phyloP scores from a whole-genome alignment of 2,113 vertebrate genomes.

The Danio rerio region DNA sequence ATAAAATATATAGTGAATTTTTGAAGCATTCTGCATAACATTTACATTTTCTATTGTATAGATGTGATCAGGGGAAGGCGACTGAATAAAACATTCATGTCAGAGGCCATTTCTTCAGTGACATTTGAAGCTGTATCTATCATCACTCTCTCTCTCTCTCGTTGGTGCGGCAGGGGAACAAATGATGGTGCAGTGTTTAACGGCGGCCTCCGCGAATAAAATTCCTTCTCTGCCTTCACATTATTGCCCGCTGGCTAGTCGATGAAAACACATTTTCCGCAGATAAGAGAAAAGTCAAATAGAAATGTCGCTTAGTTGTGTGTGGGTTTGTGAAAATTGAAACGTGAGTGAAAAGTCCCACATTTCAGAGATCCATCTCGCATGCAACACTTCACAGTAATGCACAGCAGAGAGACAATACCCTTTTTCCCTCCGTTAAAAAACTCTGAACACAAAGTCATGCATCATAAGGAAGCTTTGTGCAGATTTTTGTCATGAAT shows the following conservation, averaged over 20 bases:
- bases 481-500: too few relatives aligned
- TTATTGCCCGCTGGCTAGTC: conserved; percentile 74
- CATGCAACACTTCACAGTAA: neutral
- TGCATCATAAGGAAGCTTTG: too few relatives aligned
- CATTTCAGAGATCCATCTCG: neutral
- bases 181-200: conserved; percentile 79
- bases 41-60: conserved; percentile 79
- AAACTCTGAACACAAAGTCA: too few relatives aligned
- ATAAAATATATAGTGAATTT: conserved; percentile 73
- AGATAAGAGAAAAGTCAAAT: conserved; percentile 81
- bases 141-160: conserved; percentile 64
- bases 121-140: conserved; percentile 78
- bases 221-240: conserved; percentile 74
- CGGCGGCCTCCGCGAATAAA: conserved; percentile 72
- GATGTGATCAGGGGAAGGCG: conserved; percentile 69
- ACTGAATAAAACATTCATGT: conserved; percentile 77
- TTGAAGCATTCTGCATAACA: conserved; percentile 71
- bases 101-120: conserved; percentile 75
- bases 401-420: neutral
- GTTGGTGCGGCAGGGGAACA: conserved; percentile 71
- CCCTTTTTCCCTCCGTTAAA: too few relatives aligned
- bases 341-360: conserved; percentile 60
- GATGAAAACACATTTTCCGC: conserved; percentile 73
- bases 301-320: conserved; percentile 72
- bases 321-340: conserved; percentile 72